phyloP scores from a whole-genome alignment of 2,797 vertebrate genomes.

The Microctenopoma steveboyesi region DNA sequence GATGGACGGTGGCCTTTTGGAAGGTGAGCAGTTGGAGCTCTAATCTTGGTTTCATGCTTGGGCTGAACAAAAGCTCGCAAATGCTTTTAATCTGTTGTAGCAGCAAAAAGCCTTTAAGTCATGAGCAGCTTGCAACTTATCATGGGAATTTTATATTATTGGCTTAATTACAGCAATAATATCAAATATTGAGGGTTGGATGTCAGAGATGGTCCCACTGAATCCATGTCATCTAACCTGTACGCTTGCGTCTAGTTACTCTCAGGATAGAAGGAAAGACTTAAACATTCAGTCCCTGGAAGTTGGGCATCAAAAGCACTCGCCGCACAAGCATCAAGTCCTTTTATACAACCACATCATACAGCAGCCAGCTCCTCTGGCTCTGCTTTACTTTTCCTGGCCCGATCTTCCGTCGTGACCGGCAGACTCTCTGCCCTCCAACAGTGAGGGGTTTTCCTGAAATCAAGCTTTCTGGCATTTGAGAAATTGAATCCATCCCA shows the following conservation, averaged over 20 bases:
- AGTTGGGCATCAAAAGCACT: background rate
- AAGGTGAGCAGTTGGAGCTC: constrained; percentile 15
- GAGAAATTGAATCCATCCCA: constrained; percentile 42
- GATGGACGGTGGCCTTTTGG: constrained; percentile 34
- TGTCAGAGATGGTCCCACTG: background rate
- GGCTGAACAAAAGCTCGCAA: constrained; percentile 20
- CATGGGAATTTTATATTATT: constrained; percentile 3
- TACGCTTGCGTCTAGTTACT: background rate
- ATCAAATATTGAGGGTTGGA: constrained; percentile 8
- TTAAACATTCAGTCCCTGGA: background rate
- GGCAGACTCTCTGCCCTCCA: constrained; percentile 14
- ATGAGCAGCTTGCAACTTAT: constrained; percentile 19
- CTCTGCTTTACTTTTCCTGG: background rate
- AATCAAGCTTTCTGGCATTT: constrained; percentile 12
- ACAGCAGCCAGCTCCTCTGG: constrained; percentile 1
- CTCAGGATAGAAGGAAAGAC: background rate
- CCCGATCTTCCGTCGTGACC: background rate
- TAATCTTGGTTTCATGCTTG: constrained; percentile 24
- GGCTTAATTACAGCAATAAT: background rate
- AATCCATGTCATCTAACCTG: background rate
- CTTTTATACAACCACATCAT: constrained; percentile 13
- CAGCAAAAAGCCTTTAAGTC: constrained; percentile 17
- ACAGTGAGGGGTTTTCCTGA: constrained; percentile 35
- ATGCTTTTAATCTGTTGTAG: constrained; percentile 21
- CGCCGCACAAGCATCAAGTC: constrained; percentile 1